phyloP scores from a whole-genome alignment of 2,113 vertebrate species.

The Catharus bicknelli region DNA sequence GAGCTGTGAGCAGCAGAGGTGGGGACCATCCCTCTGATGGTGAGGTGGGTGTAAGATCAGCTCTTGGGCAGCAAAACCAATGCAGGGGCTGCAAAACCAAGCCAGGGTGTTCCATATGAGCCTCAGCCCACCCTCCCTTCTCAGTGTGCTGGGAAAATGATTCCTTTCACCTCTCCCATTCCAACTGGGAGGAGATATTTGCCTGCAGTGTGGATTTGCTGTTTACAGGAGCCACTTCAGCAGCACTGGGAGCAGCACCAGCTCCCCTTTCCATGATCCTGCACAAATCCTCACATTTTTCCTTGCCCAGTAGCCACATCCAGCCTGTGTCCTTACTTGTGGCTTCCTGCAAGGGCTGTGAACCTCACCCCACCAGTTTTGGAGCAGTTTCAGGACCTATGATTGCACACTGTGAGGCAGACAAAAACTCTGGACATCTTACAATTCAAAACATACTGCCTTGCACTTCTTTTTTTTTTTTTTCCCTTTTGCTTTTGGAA shows the following conservation, averaged over 20 bases:
- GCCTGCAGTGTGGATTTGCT: not conserved
- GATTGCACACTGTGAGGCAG: not conserved
- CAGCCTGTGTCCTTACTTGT: not conserved
- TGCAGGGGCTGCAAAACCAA: not conserved
- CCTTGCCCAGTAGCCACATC: not conserved
- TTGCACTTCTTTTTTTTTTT: not conserved
- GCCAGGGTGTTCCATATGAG: fast-evolving
- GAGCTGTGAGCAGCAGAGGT: fast-evolving
- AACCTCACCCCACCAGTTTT: not conserved
- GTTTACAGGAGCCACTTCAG: not conserved
- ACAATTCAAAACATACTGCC: conserved; percentile 38
- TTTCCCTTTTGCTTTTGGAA: conserved; percentile 39
- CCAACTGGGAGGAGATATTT: not conserved
- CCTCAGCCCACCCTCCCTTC: not conserved
- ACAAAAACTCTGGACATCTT: conserved; percentile 37
- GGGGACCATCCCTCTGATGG: not conserved
- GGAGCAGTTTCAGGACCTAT: not conserved
- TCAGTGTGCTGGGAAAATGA: not conserved
- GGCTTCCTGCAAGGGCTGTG: not conserved
- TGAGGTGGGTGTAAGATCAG: fast-evolving
- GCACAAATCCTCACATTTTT: not conserved
- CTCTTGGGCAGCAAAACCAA: not conserved
- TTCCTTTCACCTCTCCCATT: not conserved
- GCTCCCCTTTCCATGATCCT: fast-evolving
- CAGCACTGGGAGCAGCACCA: not conserved